Evolutionary conservation across 2,113 vertebrate genomes (phyloP).

Genomic region (Brachypodius melanocephalos): DNA sequence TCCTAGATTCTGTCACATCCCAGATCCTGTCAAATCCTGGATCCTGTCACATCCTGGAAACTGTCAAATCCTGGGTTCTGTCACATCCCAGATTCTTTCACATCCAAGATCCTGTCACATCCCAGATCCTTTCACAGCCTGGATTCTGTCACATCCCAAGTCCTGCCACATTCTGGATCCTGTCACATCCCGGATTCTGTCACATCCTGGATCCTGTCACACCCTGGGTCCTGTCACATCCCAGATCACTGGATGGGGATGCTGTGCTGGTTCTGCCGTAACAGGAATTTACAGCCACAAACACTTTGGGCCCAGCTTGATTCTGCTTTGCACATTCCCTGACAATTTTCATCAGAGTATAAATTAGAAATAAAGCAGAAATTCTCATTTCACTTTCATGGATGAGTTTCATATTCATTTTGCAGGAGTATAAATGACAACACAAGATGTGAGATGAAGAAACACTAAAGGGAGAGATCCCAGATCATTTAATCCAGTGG

Average conservation of each 20-base stretch:
- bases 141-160: accelerated
- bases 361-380: background rate
- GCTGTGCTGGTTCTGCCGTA: background rate
- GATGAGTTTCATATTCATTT: background rate
- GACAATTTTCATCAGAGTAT: background rate
- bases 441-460: background rate
- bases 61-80: accelerated
- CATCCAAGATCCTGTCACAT: accelerated
- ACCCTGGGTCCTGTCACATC: accelerated
- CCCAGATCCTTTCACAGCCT: accelerated
- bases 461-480: background rate
- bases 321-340: background rate
- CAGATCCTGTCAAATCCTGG: accelerated
- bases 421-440: background rate
- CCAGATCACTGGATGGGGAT: accelerated
- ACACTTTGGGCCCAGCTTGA: accelerated
- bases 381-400: background rate
- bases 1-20: accelerated
- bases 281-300: background rate
- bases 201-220: accelerated
- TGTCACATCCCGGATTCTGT: accelerated
- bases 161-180: accelerated
- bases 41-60: accelerated
- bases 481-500: background rate
- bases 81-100: accelerated